Evolutionary conservation across 2,797 vertebrate species (phyloP).

Genomic region (Tenualosa thibaudeaui): DNA sequence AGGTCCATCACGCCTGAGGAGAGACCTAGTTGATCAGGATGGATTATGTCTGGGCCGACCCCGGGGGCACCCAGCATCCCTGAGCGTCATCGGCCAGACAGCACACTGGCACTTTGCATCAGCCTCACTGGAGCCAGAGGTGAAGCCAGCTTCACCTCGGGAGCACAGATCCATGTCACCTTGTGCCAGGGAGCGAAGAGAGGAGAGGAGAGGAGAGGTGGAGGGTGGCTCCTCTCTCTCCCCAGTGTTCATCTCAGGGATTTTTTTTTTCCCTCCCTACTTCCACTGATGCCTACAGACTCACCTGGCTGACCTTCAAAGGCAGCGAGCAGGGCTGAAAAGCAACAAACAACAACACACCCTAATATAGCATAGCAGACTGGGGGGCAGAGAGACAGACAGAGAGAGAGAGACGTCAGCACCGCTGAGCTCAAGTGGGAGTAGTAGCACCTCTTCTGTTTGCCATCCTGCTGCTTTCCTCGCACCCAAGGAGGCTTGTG

Average conservation of each 20-base stretch:
- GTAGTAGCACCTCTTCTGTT: constrained; percentile 13
- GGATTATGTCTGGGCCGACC: constrained; percentile 45
- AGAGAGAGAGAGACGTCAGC: neutral
- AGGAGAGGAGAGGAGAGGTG: neutral
- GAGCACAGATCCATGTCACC: constrained; percentile 45
- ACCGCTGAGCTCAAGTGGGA: neutral
- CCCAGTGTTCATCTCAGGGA: neutral
- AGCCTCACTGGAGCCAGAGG: constrained; percentile 34
- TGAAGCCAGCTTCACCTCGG: constrained; percentile 40
- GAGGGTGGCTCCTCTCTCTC: neutral
- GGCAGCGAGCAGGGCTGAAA: neutral
- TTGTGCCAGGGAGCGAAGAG: constrained; percentile 32
- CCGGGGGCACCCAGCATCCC: constrained; percentile 37
- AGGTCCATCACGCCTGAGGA: constrained; percentile 35
- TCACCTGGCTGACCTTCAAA: constrained; percentile 29
- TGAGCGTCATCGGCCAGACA: constrained; percentile 38
- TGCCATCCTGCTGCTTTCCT: neutral
- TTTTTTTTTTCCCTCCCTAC: neutral
- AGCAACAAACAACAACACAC: neutral
- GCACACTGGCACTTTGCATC: constrained; percentile 36
- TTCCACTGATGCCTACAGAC: constrained; percentile 4
- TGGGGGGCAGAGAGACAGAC: neutral
- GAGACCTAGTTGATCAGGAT: constrained; percentile 49
- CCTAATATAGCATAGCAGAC: neutral
- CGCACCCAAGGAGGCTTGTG: constrained; percentile 11